Evolutionary conservation across 2,888 invertebrate species (phyloP).

Genomic region (Cotesia congregata): DNA sequence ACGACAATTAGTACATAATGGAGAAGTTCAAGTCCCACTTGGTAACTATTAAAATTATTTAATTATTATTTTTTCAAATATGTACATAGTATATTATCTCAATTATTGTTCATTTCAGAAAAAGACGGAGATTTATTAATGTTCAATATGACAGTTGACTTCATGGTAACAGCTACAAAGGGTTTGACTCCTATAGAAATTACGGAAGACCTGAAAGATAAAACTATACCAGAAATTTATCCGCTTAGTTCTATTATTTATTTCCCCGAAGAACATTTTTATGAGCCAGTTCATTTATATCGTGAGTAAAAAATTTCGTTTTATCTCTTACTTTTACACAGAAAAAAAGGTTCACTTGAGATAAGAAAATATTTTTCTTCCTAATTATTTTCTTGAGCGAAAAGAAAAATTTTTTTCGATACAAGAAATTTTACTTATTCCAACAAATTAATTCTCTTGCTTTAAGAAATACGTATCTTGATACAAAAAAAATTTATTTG

Average conservation of each 20-base stretch:
- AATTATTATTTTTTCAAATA: background rate
- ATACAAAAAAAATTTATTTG: too few relatives aligned
- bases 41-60: conserved; percentile 51
- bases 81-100: conserved; percentile 16
- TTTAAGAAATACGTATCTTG: too few relatives aligned
- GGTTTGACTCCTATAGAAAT: conserved; percentile 74
- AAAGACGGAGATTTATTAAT: conserved; percentile 77
- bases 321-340: background rate
- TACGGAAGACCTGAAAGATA: conserved; percentile 68
- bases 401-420: too few relatives aligned
- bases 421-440: too few relatives aligned
- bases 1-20: conserved; percentile 75
- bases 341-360: too few relatives aligned
- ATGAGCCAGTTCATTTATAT: conserved; percentile 75
- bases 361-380: too few relatives aligned
- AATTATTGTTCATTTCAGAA: conserved; percentile 58
- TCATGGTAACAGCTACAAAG: conserved; percentile 76
- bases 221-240: conserved; percentile 79
- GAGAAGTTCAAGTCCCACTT: conserved; percentile 74
- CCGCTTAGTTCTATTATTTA: conserved; percentile 84
- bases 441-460: too few relatives aligned
- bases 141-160: conserved; percentile 77
- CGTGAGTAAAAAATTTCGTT: conserved; percentile 75
- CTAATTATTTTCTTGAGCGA: too few relatives aligned
- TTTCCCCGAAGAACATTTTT: conserved; percentile 76